These are phyloP conservation scores for Zoanthus gigantus DNA, from an alignment of 92 coral and sea anemone species.

Conservation along the genomic window DNA sequence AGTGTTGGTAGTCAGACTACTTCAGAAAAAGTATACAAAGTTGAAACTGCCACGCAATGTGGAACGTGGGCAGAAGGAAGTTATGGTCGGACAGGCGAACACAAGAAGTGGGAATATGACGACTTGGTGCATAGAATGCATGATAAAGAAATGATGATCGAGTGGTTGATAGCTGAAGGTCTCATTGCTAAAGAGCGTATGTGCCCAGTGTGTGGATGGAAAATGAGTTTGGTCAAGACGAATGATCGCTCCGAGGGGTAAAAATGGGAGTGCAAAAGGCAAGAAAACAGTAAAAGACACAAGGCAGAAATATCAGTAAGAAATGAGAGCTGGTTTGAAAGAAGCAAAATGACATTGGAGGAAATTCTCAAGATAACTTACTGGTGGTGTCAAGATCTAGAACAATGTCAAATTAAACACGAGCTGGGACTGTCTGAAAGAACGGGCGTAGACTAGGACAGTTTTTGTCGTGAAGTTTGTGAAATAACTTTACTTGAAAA, in stretches of 20 bases:
- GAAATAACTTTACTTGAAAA: too few relatives aligned
- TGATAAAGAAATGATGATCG: conserved; percentile 43
- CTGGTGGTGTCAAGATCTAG: conserved; percentile 52
- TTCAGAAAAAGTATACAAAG: not conserved
- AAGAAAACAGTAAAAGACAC: conserved; percentile 6
- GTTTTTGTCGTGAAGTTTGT: not conserved
- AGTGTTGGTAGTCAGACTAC: conserved; percentile 9
- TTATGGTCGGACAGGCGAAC: not conserved
- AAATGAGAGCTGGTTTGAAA: not conserved
- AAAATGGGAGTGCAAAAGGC: conserved; percentile 8
- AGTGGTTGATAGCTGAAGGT: conserved; percentile 47
- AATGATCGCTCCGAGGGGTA: conserved; percentile 55
- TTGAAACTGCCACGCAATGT: not conserved
- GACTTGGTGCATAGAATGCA: conserved; percentile 12
- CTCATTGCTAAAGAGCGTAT: conserved; percentile 19
- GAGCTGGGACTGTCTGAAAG: conserved; percentile 3
- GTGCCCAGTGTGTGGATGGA: conserved; percentile 51
- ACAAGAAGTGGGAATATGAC: conserved; percentile 17
- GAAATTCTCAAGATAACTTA: not conserved
- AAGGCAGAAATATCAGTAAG: not conserved
- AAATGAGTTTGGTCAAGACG: conserved; percentile 54
- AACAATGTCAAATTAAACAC: conserved; percentile 26
- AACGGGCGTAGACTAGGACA: not conserved
- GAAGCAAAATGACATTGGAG: not conserved
- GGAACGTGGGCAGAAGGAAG: not conserved